Base-by-base conservation (phyloP, 2,113 vertebrate species). In the Brachypodius melanocephalos region DNA sequence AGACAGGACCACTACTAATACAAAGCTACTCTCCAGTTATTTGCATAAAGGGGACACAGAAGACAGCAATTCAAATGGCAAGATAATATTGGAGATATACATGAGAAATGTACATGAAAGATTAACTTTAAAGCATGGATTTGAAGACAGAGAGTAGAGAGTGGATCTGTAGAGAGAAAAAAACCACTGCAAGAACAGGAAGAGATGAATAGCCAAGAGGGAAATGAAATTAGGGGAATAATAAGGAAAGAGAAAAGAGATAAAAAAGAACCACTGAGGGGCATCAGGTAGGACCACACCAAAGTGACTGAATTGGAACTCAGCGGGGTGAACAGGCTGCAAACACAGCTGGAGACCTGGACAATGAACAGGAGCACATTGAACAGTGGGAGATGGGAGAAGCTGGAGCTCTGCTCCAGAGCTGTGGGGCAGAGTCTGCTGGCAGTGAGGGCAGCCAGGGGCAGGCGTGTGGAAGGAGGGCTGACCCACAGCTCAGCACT, bases 391-490 rank as follows among this genome's bases (percentile, higher is more conserved):
- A 83, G 42, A 73, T n/a, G 11, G 43, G 19, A 54, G 51, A 55
- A 6, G 7, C 54, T 6, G 42, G 68, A 52, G 80, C 46, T 57
- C 9, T 19, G 74, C 40, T 52, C 59, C 6, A 6, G 29, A 31
- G 40, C 49, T 36, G 8, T 0, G 6, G 66, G 43, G 43, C 9
- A 67, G 38, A 21, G 40, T 4, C 14, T 51, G 34, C 9, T 11
- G 0, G 4, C 29, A 25, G 26, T 0, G n/a, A 48, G 40, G 45
- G 17, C 57, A 65, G 61, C 5, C 25, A 46, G 45, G 57, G 46
- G 9, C 62, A 9, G 22, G 16, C 8, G 17, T 0, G 2, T 1
- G 0, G 28, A 14, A 17, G 31, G 1, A n/a, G 55, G 58, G 45
- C 57, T 29, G 66, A 29, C 63, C 40, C 2, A 34, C 0, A 21